phyloP scores from a whole-genome alignment of 2,888 invertebrate genomes.

The Ophioninae sp. region DNA sequence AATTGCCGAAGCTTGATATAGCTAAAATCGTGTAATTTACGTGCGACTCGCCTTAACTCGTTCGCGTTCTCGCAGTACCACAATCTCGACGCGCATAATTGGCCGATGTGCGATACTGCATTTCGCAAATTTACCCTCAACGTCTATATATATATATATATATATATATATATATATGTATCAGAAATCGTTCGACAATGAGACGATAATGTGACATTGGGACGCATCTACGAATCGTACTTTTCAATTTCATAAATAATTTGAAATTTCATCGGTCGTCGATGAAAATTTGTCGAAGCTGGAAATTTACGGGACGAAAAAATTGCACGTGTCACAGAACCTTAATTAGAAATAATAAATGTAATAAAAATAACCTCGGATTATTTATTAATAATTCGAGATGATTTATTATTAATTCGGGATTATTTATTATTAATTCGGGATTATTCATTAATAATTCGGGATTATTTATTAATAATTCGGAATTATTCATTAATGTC shows the following conservation, averaged over 20 bases:
- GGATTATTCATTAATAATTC: too few relatives aligned
- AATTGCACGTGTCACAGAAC: neutral
- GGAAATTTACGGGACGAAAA: neutral
- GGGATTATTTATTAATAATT: too few relatives aligned
- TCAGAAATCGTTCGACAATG: slow-evolving; percentile 5
- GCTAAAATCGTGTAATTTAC: slow-evolving; percentile 77
- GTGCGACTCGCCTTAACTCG: slow-evolving; percentile 65
- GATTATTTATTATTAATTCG: too few relatives aligned
- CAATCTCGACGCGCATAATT: slow-evolving; percentile 58
- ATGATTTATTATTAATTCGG: too few relatives aligned
- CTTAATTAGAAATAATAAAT: neutral
- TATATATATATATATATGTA: neutral
- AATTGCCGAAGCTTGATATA: slow-evolving; percentile 74
- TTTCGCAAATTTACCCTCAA: slow-evolving; percentile 45
- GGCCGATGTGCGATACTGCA: slow-evolving; percentile 59
- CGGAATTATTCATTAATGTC: too few relatives aligned
- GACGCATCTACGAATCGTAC: neutral
- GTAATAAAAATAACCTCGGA: too few relatives aligned
- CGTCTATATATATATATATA: neutral
- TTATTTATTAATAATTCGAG: too few relatives aligned
- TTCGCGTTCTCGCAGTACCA: slow-evolving; percentile 50
- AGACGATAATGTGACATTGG: slow-evolving; percentile 27
- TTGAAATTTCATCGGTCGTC: neutral
- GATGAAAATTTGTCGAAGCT: neutral
- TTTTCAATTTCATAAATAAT: neutral